A percentile compares a stretch with the other conserved stretches of the same genome.
These are phyloP conservation scores for Micrasema longulum DNA, from an alignment of 1,140 invertebrate species.

Conservation along the genomic window DNA sequence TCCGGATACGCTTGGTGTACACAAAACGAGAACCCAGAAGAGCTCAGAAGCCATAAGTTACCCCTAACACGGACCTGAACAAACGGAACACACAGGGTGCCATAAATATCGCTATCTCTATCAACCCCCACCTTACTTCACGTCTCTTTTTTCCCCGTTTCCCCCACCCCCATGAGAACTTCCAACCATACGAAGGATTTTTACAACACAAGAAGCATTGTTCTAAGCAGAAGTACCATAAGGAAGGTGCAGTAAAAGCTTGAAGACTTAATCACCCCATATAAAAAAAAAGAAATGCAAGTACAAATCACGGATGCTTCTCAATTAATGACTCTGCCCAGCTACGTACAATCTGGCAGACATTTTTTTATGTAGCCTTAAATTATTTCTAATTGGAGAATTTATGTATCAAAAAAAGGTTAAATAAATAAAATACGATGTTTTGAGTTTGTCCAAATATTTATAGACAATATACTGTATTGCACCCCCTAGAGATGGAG, in stretches of 20 bases:
- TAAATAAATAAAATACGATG: too few relatives aligned
- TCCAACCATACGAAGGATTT: conserved; percentile 38
- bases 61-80: conserved; percentile 41
- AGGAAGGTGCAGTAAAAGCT: conserved; percentile 22
- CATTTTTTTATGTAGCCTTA: too few relatives aligned
- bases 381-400: too few relatives aligned
- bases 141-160: conserved; percentile 1
- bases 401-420: too few relatives aligned
- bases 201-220: conserved; percentile 39
- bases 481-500: too few relatives aligned
- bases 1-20: conserved; percentile 28
- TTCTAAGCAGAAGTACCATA: conserved; percentile 25
- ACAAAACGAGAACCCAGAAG: background rate
- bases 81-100: conserved; percentile 48
- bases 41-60: conserved; percentile 52
- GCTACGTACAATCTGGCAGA: too few relatives aligned
- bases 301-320: too few relatives aligned
- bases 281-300: too few relatives aligned
- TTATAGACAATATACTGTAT: too few relatives aligned
- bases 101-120: conserved; percentile 53
- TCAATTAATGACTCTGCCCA: too few relatives aligned
- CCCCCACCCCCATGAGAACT: conserved; percentile 20
- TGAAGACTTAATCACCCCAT: conserved; percentile 23
- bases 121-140: conserved; percentile 34
- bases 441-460: too few relatives aligned